Conservation (phyloP, 2,888 invertebrate species). For the Stegana nigrithorax region DNA sequence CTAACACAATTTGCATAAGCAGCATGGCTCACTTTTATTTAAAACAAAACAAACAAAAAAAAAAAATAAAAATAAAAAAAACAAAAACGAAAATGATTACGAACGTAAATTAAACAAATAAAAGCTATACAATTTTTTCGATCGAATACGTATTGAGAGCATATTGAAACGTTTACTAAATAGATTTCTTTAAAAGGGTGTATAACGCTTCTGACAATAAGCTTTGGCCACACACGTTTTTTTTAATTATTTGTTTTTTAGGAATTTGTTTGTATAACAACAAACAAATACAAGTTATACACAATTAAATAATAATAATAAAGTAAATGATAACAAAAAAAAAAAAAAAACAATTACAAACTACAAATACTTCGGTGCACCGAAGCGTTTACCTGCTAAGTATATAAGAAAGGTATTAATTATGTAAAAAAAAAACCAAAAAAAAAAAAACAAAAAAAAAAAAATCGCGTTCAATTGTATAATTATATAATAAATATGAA, state of each 20-base stretch:
- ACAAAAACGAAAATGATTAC: constrained; percentile 7
- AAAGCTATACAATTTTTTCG: neutral
- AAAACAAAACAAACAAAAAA: constrained; percentile 24
- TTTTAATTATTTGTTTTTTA: constrained; percentile 4
- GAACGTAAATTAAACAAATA: constrained; percentile 18
- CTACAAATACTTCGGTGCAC: no score
- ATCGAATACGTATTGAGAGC: constrained; percentile 24
- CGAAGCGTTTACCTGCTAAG: no score
- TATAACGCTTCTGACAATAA: constrained; percentile 68
- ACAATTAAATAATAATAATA: no score
- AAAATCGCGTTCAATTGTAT: neutral
- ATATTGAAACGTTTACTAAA: constrained; percentile 23
- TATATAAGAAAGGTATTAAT: neutral
- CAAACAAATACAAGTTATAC: constrained; percentile 19
- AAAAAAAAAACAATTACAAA: constrained; percentile 34
- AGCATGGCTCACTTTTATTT: no score
- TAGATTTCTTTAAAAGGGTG: constrained; percentile 42
- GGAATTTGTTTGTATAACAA: no score
- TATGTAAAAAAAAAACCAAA: neutral
- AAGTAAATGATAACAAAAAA: constrained; percentile 2
- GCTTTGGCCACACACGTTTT: constrained; percentile 64
- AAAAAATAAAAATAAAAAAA: constrained; percentile 28
- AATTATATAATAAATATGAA: neutral
- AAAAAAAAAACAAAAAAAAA: neutral
- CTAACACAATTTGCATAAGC: no score